These are phyloP conservation scores for Eupithecia insigniata DNA, from an alignment of 2,888 invertebrate species.

Conservation along the genomic window DNA sequence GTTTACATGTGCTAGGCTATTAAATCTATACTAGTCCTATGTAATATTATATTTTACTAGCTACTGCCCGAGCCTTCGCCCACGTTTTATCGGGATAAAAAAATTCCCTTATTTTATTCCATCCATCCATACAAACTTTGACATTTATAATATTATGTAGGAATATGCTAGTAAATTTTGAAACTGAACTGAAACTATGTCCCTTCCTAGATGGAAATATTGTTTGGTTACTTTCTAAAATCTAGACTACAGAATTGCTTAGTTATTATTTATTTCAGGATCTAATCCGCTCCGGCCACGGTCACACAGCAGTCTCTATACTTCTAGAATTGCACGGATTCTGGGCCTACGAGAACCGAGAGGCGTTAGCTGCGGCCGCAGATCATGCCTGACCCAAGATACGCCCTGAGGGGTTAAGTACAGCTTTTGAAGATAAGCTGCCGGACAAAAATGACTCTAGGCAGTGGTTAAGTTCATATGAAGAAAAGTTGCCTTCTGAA, in stretches of 20 bases:
- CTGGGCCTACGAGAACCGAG: conserved; percentile 98
- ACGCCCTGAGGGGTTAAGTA: conserved; percentile 14
- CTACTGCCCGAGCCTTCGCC: too few species aligned
- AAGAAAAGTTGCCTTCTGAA: not conserved
- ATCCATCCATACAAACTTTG: too few species aligned
- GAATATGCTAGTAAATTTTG: too few species aligned
- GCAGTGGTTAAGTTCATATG: not conserved
- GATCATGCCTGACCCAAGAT: conserved; percentile 78
- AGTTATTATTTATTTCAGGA: conserved; percentile 78
- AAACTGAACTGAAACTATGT: too few species aligned
- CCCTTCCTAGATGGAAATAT: not conserved
- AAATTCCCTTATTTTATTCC: too few species aligned
- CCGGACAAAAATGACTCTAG: not conserved
- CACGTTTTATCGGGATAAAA: too few species aligned
- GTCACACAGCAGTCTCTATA: conserved; percentile 96
- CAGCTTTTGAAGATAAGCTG: not conserved
- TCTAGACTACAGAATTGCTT: not conserved
- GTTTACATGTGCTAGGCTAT: too few species aligned
- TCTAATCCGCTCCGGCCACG: conserved; percentile 93
- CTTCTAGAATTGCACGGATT: conserved; percentile 97
- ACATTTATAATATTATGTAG: too few species aligned
- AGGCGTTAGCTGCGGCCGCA: conserved; percentile 89
- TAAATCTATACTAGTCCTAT: too few species aligned
- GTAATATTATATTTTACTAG: too few species aligned
- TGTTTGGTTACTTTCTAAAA: not conserved